Evolutionary conservation across 2,888 invertebrate species (phyloP).

Genomic region (Lydus trimaculatus): DNA sequence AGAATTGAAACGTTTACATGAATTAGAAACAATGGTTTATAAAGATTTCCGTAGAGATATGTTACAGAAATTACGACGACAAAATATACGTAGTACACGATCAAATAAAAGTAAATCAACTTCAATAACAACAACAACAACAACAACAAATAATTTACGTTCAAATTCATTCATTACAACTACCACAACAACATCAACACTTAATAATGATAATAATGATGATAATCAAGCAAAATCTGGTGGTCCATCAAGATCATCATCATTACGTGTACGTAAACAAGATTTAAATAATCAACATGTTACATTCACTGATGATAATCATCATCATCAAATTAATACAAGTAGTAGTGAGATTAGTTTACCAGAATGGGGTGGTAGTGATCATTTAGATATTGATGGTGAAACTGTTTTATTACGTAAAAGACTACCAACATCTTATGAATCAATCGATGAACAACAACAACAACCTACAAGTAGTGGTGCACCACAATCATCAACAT

Average conservation of each 20-base stretch:
- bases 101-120: slow-evolving; percentile 77
- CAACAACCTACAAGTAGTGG: slow-evolving; percentile 66
- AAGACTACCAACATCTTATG: slow-evolving; percentile 60
- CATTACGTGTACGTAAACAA: slow-evolving; percentile 66
- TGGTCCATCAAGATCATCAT: slow-evolving; percentile 75
- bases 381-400: slow-evolving; percentile 70
- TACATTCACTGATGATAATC: slow-evolving; percentile 66
- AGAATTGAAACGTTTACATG: slow-evolving; percentile 90
- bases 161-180: background rate
- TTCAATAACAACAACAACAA: background rate
- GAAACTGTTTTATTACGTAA: slow-evolving; percentile 70
- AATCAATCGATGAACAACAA: slow-evolving; percentile 50
- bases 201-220: slow-evolving; percentile 21
- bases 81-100: slow-evolving; percentile 80
- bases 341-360: slow-evolving; percentile 75
- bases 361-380: slow-evolving; percentile 70
- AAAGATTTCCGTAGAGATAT: slow-evolving; percentile 93
- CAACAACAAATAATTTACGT: background rate
- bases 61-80: slow-evolving; percentile 87
- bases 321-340: slow-evolving; percentile 47
- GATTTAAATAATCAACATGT: slow-evolving; percentile 61
- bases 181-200: background rate
- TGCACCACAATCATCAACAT: no score
- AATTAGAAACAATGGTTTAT: slow-evolving; percentile 92
- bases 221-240: slow-evolving; percentile 77